Conservation (phyloP, 2,113 vertebrate genomes). For the Drymodes brunneopygia region DNA sequence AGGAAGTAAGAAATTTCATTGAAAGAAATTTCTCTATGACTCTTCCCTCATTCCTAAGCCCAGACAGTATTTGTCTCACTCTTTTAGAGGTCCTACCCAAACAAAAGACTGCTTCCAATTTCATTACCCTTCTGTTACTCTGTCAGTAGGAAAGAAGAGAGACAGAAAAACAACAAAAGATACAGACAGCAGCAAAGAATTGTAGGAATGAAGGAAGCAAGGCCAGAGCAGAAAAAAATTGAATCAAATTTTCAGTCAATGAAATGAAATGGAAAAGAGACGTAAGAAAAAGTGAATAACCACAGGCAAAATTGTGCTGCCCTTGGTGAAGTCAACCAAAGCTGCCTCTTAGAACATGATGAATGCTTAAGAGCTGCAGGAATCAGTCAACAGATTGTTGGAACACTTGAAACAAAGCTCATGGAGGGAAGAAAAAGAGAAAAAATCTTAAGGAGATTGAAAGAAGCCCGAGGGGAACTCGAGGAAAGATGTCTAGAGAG, state of each 20-base stretch:
- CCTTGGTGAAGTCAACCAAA: constrained; percentile 30
- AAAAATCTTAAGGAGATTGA: not conserved
- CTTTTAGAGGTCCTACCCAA: not conserved
- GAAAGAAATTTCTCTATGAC: not conserved
- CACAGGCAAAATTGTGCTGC: not conserved
- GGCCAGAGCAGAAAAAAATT: not conserved
- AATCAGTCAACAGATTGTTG: constrained; percentile 9
- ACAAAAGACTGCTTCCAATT: not conserved
- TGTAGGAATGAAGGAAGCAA: not conserved
- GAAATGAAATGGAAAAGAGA: constrained; percentile 8
- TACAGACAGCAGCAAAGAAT: not conserved
- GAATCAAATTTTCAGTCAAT: constrained; percentile 10
- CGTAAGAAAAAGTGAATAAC: constrained; percentile 7
- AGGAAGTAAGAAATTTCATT: not conserved
- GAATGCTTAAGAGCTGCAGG: constrained; percentile 31
- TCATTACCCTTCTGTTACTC: not conserved
- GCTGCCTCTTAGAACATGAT: constrained; percentile 2
- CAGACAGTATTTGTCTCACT: not conserved
- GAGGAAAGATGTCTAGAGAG: not conserved
- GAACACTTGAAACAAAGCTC: constrained; percentile 41
- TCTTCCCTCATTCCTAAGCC: not conserved
- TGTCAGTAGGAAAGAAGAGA: not conserved
- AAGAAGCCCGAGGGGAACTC: not conserved
- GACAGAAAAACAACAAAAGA: not conserved
- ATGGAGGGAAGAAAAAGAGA: not conserved